Evolutionary conservation across 2,797 vertebrate species (phyloP).

Genomic region (Sciaenops ocellatus): DNA sequence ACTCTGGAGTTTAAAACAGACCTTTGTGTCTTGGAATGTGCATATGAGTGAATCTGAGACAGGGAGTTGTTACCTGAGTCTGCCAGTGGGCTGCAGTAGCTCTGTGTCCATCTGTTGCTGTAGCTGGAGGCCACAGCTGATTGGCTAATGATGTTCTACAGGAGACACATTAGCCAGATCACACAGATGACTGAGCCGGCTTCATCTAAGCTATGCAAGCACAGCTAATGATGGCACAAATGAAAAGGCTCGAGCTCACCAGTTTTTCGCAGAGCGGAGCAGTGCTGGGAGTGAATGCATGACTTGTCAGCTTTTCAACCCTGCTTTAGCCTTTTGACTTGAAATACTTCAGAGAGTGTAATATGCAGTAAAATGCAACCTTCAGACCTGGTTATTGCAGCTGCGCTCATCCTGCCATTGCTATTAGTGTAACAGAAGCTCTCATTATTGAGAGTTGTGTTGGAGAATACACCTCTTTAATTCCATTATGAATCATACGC

Average conservation of each 20-base stretch:
- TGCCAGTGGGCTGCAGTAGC: conserved; percentile 65
- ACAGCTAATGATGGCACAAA: conserved; percentile 66
- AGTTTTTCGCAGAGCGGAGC: conserved; percentile 35
- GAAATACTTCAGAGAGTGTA: conserved; percentile 44
- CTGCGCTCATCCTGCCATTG: conserved; percentile 32
- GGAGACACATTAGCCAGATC: conserved; percentile 77
- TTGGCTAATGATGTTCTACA: conserved; percentile 81
- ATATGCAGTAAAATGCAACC: conserved; percentile 46
- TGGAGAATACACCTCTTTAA: conserved; percentile 53
- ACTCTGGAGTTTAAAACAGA: conserved; percentile 28
- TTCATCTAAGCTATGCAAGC: conserved; percentile 65
- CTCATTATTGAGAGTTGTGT: conserved; percentile 46
- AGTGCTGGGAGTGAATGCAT: conserved; percentile 42
- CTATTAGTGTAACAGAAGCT: conserved; percentile 50
- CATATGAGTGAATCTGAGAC: conserved; percentile 39
- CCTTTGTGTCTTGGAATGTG: conserved; percentile 38
- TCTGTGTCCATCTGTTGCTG: conserved; percentile 74
- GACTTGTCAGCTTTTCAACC: conserved; percentile 54
- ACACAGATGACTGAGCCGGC: conserved; percentile 76
- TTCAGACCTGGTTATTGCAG: conserved; percentile 44
- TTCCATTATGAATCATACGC: conserved; percentile 63
- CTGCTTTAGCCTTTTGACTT: conserved; percentile 38
- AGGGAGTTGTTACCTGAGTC: conserved; percentile 56
- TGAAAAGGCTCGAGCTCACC: conserved; percentile 56
- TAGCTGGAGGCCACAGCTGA: conserved; percentile 74